Conservation (phyloP, 92 coral and sea anemone genomes). For the Paragorgia papillata region DNA sequence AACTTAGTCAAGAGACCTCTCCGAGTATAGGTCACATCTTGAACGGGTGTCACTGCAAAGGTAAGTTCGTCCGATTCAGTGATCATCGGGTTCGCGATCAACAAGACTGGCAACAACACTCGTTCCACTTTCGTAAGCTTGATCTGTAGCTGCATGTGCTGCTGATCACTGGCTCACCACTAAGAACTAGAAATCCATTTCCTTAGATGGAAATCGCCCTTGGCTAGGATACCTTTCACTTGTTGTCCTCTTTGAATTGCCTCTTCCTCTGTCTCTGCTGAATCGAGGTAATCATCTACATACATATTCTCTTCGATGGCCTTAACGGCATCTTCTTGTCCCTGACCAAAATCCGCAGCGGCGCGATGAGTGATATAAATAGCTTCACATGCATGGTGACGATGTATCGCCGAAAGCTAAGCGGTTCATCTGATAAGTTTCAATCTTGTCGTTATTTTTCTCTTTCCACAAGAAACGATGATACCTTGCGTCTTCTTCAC, state of each 20-base stretch:
- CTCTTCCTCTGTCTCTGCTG: conserved; percentile 50
- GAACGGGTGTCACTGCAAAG: conserved; percentile 21
- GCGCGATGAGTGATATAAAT: conserved; percentile 49
- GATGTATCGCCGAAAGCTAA: conserved; percentile 55
- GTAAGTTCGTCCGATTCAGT: conserved; percentile 34
- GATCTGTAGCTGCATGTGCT: background rate
- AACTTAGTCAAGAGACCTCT: conserved; percentile 36
- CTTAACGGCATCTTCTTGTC: conserved; percentile 47
- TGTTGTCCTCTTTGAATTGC: conserved; percentile 43
- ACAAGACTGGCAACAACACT: conserved; percentile 42
- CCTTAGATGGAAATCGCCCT: conserved; percentile 55
- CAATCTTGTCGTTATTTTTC: conserved; percentile 24
- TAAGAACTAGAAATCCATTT: conserved; percentile 61
- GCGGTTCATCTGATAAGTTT: conserved; percentile 52
- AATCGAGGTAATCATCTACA: conserved; percentile 59
- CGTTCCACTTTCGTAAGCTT: background rate
- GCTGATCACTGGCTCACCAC: background rate
- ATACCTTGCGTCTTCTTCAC: conserved; percentile 53
- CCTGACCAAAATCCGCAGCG: conserved; percentile 43
- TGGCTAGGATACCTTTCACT: conserved; percentile 35
- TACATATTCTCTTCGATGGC: conserved; percentile 57
- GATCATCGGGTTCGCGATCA: conserved; percentile 53
- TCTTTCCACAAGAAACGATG: conserved; percentile 69
- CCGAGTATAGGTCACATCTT: conserved; percentile 19
- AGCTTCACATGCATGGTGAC: conserved; percentile 60